phyloP scores from a whole-genome alignment of 2,888 invertebrate species.

The Minunthozetes semirufus region DNA sequence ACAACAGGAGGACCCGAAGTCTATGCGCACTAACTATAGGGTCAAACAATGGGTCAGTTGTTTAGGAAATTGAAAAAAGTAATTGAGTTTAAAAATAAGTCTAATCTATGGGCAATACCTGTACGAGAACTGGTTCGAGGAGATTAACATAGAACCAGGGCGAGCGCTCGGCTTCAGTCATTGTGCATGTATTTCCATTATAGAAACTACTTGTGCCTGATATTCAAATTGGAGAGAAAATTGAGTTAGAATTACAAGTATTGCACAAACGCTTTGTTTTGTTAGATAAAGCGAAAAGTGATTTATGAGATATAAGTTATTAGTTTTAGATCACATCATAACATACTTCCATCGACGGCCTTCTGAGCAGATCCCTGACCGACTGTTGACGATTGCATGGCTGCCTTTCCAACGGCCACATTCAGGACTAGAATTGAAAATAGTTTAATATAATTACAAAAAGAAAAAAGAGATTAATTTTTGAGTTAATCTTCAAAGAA shows the following conservation, averaged over 20 bases:
- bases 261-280: not conserved
- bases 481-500: not conserved
- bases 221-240: not conserved
- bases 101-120: conserved; percentile 47
- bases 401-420: conserved; percentile 88
- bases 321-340: conserved; percentile 1
- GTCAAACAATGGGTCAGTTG: not conserved
- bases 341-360: conserved; percentile 69
- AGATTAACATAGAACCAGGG: conserved; percentile 93
- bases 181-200: conserved; percentile 74
- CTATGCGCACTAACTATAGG: conserved; percentile 39
- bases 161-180: conserved; percentile 68
- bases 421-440: conserved; percentile 65
- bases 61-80: not conserved
- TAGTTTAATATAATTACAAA: not conserved
- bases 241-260: not conserved
- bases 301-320: not conserved
- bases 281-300: not conserved
- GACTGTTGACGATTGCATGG: conserved; percentile 82
- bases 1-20: conserved; percentile 42
- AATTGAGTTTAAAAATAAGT: conserved; percentile 7
- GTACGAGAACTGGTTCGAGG: conserved; percentile 89
- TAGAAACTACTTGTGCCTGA: conserved; percentile 67
- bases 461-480: not conserved
- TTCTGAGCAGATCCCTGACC: conserved; percentile 78